These are phyloP conservation scores for Tipula lateralis DNA, from an alignment of 2,888 invertebrate genomes.

Conservation along the genomic window DNA sequence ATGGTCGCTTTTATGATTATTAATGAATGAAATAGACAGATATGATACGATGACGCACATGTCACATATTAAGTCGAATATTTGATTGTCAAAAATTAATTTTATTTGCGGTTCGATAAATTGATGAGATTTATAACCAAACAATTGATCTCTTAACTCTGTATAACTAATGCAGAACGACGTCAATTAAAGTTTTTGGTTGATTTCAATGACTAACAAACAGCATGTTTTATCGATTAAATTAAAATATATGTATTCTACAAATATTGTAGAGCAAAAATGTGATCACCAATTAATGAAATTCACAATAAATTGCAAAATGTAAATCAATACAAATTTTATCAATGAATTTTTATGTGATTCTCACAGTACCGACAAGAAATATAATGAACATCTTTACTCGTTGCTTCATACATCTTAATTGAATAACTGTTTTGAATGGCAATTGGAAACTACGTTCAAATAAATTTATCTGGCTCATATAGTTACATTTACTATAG, in stretches of 20 bases:
- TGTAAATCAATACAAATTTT: neutral
- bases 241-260: neutral
- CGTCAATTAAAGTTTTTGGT: neutral
- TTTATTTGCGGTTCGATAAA: neutral
- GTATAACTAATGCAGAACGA: neutral
- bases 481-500: no score
- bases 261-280: neutral
- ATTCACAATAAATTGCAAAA: neutral
- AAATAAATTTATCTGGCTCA: no score
- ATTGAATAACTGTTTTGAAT: no score
- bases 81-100: neutral
- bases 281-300: slow-evolving; percentile 4
- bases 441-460: no score
- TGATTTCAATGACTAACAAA: neutral
- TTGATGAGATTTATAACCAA: neutral
- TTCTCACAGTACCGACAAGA: neutral
- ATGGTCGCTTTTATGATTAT: neutral
- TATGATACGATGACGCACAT: neutral
- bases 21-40: neutral
- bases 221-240: neutral
- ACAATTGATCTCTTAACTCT: neutral
- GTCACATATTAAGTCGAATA: neutral
- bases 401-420: neutral
- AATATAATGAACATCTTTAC: neutral
- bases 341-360: neutral